Evolutionary conservation across 2,797 vertebrate species (phyloP), one percentile per base, ranked within the genome.

Genomic region (Bovichtus diacanthus): DNA sequence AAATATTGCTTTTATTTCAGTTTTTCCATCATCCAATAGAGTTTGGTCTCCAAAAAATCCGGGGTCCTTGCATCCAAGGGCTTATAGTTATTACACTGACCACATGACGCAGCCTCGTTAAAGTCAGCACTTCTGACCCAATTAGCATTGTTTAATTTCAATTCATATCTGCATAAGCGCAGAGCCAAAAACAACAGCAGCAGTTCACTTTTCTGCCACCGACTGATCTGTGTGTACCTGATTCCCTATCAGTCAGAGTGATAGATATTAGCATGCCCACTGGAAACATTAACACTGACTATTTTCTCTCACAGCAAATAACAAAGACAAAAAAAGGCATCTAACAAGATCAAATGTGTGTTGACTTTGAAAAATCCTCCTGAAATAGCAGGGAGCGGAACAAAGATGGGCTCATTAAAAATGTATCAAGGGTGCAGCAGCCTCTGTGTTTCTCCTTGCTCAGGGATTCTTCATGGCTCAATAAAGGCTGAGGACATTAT

Each of bases 401-500:
- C 83, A 86, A 81, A 88, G 70, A 74, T 81, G 63, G 72, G 68
- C 81, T 87, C 83, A 83, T 86, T 87, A 90, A 90, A 86, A 87
- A 86, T 90, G 75, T 77, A 90, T 86, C 81, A 84, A 84, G 86
- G 82, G 78, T 81, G 81, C 47, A 83, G 75, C 72, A 73, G 80
- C 62, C 81, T 75, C 63, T 70, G 76, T 78, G 76, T 81, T 87
- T 86, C 77, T 71, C 77, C 77, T 78, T 77, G 77, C 80, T 82
- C 81, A 84, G 87, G 76, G 81, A 84, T 84, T 86, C 85, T 84
- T 70, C 53, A 49, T 54, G 74, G 81, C 77, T 82, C 75, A 76
- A 78, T 77, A 83, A 70, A 70, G 47, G 76, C 83, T 62, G 53
- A 86, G 72, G 70, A 80, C 78, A 78, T 75, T 80, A 82, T 54